phyloP scores from a whole-genome alignment of 1,140 invertebrate genomes.

The Riptortus pedestris region DNA sequence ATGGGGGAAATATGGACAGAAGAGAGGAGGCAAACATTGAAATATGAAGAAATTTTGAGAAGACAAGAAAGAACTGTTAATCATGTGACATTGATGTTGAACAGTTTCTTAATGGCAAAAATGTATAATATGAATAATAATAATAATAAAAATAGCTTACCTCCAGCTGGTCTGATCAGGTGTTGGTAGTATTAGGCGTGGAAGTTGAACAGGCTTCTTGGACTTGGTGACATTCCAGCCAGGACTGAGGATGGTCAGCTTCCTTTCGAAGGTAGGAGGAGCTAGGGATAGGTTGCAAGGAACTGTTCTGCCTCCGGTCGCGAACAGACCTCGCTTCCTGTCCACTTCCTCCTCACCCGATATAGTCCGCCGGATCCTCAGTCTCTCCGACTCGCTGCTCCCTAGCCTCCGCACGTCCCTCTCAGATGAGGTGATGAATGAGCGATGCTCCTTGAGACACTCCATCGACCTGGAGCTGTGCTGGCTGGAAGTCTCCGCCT shows the following conservation, averaged over 20 bases:
- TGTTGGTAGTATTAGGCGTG: slow-evolving; percentile 59
- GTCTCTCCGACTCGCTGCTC: slow-evolving; percentile 30
- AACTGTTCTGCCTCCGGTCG: slow-evolving; percentile 40
- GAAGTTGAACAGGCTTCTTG: slow-evolving; percentile 55
- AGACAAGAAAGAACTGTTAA: too few species aligned
- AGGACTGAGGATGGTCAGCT: slow-evolving; percentile 59
- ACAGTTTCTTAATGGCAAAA: too few species aligned
- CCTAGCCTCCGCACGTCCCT: slow-evolving; percentile 49
- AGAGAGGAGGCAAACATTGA: too few species aligned
- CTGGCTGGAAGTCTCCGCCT: not conserved
- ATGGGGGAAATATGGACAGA: too few species aligned
- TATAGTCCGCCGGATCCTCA: slow-evolving; percentile 37
- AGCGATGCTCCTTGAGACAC: slow-evolving; percentile 37
- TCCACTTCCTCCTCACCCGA: slow-evolving; percentile 47
- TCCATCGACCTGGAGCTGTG: slow-evolving; percentile 52
- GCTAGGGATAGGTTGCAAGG: slow-evolving; percentile 58
- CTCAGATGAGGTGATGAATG: slow-evolving; percentile 50
- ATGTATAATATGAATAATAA: too few species aligned
- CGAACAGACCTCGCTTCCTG: slow-evolving; percentile 46
- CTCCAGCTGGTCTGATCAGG: slow-evolving; percentile 53
- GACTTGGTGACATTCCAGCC: slow-evolving; percentile 48
- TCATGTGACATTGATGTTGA: too few species aligned
- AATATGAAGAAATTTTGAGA: too few species aligned
- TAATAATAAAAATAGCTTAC: too few species aligned
- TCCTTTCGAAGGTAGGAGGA: slow-evolving; percentile 49